phyloP scores from a whole-genome alignment of 2,113 vertebrate genomes.

The Oophaga pumilio region DNA sequence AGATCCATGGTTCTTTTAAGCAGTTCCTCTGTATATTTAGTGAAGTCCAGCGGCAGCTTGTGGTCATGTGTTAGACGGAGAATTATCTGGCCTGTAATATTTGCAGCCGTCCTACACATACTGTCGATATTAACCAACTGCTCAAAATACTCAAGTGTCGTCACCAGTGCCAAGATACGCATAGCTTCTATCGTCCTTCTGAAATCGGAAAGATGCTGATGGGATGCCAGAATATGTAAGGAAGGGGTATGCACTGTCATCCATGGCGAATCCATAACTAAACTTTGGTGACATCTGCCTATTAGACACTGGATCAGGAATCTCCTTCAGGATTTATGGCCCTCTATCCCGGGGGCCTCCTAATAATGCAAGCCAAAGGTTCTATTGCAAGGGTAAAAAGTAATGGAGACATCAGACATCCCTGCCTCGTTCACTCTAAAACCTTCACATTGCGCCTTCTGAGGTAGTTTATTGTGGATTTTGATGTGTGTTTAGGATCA shows the following conservation, averaged over 20 bases:
- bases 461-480: too few relatives aligned
- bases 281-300: too few relatives aligned
- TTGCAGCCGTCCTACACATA: constrained; percentile 68
- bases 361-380: too few relatives aligned
- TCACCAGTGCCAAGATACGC: constrained; percentile 71
- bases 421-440: too few relatives aligned
- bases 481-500: too few relatives aligned
- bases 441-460: too few relatives aligned
- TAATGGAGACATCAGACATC: too few relatives aligned
- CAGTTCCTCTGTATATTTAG: constrained; percentile 73
- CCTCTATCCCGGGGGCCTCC: too few relatives aligned
- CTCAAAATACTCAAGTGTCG: constrained; percentile 72
- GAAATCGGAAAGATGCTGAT: constrained; percentile 84
- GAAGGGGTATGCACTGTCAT: constrained; percentile 84
- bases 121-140: neutral
- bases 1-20: constrained; percentile 65
- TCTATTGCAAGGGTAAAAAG: too few relatives aligned
- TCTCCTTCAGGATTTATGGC: too few relatives aligned
- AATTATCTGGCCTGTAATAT: constrained; percentile 80
- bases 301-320: too few relatives aligned
- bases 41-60: constrained; percentile 80
- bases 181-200: constrained; percentile 67
- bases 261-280: constrained; percentile 68
- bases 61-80: constrained; percentile 84
- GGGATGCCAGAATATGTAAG: constrained; percentile 89